Evolutionary conservation across 2,888 invertebrate genomes (phyloP), one percentile per base, ranked within the genome.

Genomic region (Diachrysia chrysitis): DNA sequence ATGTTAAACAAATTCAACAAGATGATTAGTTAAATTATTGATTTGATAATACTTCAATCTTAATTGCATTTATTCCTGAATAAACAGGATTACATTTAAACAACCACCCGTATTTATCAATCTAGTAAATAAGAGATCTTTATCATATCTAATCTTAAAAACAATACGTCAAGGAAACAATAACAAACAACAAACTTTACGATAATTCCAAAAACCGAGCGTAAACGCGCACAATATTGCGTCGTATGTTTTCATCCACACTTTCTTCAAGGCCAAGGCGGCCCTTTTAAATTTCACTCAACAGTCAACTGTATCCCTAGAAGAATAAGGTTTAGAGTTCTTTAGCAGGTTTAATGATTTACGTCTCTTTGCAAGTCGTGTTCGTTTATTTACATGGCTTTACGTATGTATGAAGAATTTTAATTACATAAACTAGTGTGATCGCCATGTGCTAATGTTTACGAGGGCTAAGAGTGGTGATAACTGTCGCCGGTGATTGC

Each of bases 311-410:
- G 19, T 57, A 67, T 0, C 0, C 0, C 1, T 3, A 0, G 2
- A 0, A 0, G 0, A 0, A 16, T 48, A 75, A 21, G 37, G 48
- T 60, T 55, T 5, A 58, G 17, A 16, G 48, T 75, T 0, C 3
- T 12, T 19, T 51, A 10, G 48, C 12, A 12, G 10, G 19, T 51
- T 19, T 10, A 12, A 51, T 51, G 48, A 51, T 51, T 21, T 51
- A 51, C 48, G 48, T 51, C 21, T 12, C 16, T 16, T 37, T 58
- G 23, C n/a, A 58, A 35, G 21, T 58, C 25, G 5, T 58, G 35
- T 56, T 35, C 56, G 71, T 79, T 79, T 82, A 71, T 82, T 82
- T 76, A 65, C 48, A 16, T 58, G 66, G 64, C 63, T 76, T 73
- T 62, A 71, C 67, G 12, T 51, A 64, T 46, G 67, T 65, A 48